These are phyloP conservation scores for Brenthis hecate DNA, from an alignment of 2,888 invertebrate genomes.

Conservation along the genomic window DNA sequence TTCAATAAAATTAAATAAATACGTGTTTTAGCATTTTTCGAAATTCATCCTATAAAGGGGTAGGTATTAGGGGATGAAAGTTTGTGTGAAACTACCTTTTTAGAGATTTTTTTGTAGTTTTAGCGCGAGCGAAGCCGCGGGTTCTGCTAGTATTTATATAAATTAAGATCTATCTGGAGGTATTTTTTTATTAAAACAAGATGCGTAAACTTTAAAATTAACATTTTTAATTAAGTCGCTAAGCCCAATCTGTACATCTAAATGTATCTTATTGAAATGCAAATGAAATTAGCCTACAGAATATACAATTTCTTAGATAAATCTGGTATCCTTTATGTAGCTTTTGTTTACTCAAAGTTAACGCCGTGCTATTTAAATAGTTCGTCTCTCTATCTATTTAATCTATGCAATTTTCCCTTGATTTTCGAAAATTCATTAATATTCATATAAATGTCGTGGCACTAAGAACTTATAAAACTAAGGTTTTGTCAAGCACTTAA, in stretches of 20 bases:
- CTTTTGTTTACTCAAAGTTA: conserved; percentile 37
- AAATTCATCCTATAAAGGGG: too few species aligned
- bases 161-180: too few species aligned
- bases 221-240: not conserved
- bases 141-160: too few species aligned
- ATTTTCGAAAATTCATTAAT: conserved; percentile 28
- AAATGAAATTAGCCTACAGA: conserved; percentile 21
- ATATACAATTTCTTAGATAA: conserved; percentile 30
- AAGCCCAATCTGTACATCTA: conserved; percentile 13
- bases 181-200: too few species aligned
- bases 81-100: too few species aligned
- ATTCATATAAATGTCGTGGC: conserved; percentile 11
- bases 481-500: too few species aligned
- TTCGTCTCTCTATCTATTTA: conserved; percentile 17
- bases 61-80: too few species aligned
- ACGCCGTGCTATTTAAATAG: conserved; percentile 36
- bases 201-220: not conserved
- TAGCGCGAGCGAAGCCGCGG: too few species aligned
- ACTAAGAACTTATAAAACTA: too few species aligned
- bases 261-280: conserved; percentile 9
- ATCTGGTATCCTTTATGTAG: conserved; percentile 37
- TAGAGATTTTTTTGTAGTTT: too few species aligned
- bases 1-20: too few species aligned
- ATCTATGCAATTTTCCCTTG: conserved; percentile 30
- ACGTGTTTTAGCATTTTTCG: too few species aligned